Conservation (phyloP, 2,113 vertebrate species). For the Hiodon tergisus region DNA sequence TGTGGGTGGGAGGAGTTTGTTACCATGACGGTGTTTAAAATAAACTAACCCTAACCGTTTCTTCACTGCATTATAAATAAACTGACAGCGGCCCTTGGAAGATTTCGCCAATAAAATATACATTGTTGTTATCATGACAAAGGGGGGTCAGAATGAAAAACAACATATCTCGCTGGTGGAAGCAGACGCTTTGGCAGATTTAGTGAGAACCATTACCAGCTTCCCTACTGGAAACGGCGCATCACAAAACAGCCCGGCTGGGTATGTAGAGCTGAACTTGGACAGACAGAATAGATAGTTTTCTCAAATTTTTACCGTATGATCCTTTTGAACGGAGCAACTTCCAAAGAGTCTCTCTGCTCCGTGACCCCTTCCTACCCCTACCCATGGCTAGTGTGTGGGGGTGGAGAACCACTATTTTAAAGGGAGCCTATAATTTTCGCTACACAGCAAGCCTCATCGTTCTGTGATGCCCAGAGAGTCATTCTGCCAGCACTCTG, state of each 20-base stretch:
- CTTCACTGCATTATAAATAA: slow-evolving; percentile 20
- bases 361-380: background rate
- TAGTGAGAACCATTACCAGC: slow-evolving; percentile 9
- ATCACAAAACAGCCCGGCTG: slow-evolving; percentile 9
- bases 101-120: slow-evolving; percentile 20
- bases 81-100: slow-evolving; percentile 9
- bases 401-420: background rate
- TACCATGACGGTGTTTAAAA: slow-evolving; percentile 19
- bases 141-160: slow-evolving; percentile 18
- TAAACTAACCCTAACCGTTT: slow-evolving; percentile 22
- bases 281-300: background rate
- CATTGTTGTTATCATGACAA: slow-evolving; percentile 15
- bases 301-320: slow-evolving; percentile 4
- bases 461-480: no score
- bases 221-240: slow-evolving; percentile 18
- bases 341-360: background rate
- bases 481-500: background rate
- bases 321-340: background rate
- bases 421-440: no score
- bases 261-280: background rate
- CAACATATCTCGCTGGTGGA: background rate
- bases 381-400: background rate
- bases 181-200: slow-evolving; percentile 19
- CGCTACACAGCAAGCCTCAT: no score
- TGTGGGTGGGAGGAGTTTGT: slow-evolving; percentile 28